Percentiles rank a stretch among this genome's conserved stretches.
Conservation (phyloP, 2,797 vertebrate species). For the Sebastes paucispinis region DNA sequence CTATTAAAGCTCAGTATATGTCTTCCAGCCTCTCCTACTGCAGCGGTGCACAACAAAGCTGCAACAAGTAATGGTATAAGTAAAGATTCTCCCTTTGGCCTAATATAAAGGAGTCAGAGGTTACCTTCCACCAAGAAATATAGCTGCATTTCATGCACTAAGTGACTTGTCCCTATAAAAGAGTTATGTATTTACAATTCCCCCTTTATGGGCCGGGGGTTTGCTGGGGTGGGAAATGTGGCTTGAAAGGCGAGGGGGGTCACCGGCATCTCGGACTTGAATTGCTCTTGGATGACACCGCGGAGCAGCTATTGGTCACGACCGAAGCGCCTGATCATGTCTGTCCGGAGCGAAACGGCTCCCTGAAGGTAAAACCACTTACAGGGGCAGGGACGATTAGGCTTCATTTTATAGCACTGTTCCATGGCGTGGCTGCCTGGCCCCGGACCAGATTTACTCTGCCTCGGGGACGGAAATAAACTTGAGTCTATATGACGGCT, state of each 20-base stretch:
- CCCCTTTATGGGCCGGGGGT: conserved; percentile 24
- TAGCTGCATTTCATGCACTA: conserved; percentile 47
- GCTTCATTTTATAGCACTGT: conserved; percentile 63
- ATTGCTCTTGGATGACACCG: conserved; percentile 48
- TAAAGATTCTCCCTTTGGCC: conserved; percentile 26
- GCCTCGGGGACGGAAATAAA: conserved; percentile 63
- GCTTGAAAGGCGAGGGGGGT: conserved; percentile 32
- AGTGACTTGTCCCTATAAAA: conserved; percentile 51
- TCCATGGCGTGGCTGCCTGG: conserved; percentile 43
- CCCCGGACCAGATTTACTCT: conserved; percentile 54
- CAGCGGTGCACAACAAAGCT: neutral
- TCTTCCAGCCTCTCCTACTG: neutral
- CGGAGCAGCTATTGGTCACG: conserved; percentile 41
- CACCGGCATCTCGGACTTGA: conserved; percentile 11
- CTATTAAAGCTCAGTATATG: neutral
- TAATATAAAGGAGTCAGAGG: conserved; percentile 22
- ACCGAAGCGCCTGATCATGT: conserved; percentile 41
- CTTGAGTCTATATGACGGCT: conserved; percentile 58
- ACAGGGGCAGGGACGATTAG: conserved; percentile 57
- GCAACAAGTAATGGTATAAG: neutral
- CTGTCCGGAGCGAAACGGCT: conserved; percentile 45
- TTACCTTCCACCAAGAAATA: conserved; percentile 25
- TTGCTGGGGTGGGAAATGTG: conserved; percentile 28
- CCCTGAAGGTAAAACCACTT: conserved; percentile 68
- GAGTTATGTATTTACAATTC: conserved; percentile 59